Conservation (phyloP, 1,140 invertebrate species). For the Periplaneta americana region DNA sequence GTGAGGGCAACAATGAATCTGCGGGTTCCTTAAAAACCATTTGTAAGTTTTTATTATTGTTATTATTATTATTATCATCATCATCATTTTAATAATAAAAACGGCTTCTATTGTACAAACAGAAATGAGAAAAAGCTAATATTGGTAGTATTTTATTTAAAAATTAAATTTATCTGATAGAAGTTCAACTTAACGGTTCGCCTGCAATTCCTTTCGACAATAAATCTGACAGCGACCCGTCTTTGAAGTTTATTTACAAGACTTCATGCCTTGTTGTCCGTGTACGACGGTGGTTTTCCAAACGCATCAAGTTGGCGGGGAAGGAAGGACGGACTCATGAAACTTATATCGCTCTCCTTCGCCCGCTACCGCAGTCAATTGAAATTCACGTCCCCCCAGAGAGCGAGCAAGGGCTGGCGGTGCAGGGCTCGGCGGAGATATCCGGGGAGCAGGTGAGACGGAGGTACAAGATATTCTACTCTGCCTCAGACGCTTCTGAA, state of each 20-base stretch:
- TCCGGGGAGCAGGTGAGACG: not conserved
- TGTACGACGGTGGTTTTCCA: not conserved
- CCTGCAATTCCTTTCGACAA: not conserved
- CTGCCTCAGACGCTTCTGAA: not conserved
- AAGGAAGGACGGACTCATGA: not conserved
- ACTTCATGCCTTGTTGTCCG: not conserved
- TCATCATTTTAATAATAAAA: too few relatives aligned
- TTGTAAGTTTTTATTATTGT: too few relatives aligned
- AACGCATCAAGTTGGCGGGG: not conserved
- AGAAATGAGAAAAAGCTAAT: too few relatives aligned
- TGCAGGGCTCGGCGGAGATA: not conserved
- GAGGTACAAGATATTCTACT: not conserved
- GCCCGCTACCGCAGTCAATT: not conserved
- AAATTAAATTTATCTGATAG: too few relatives aligned
- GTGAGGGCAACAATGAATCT: too few relatives aligned
- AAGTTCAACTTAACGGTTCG: too few relatives aligned
- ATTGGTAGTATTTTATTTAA: too few relatives aligned
- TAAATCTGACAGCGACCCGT: not conserved
- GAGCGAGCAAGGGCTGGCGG: not conserved
- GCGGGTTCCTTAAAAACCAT: too few relatives aligned
- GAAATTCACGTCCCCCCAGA: constrained; percentile 2
- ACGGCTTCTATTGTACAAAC: too few relatives aligned
- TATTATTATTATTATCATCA: too few relatives aligned
- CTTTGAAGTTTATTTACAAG: not conserved
- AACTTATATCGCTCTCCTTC: not conserved